Evolutionary conservation across 2,888 invertebrate genomes (phyloP).

Genomic region (Chrysolina haemoptera): DNA sequence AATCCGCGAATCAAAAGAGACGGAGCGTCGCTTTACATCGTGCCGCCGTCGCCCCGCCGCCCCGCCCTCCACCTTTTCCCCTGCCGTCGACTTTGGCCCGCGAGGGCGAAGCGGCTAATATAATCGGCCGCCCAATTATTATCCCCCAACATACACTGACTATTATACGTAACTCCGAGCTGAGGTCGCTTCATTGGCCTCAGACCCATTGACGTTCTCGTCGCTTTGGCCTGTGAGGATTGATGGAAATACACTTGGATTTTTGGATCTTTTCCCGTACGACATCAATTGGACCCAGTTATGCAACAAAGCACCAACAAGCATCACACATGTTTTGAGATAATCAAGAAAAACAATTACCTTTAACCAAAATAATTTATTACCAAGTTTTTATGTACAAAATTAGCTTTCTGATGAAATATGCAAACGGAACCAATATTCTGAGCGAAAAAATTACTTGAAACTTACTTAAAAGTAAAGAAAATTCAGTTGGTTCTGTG

Average conservation of each 20-base stretch:
- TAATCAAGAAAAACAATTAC: no score
- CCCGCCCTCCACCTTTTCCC: constrained; percentile 31
- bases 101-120: constrained; percentile 18
- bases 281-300: no score
- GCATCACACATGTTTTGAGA: no score
- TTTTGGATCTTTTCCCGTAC: no score
- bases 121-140: constrained; percentile 25
- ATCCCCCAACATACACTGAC: constrained; percentile 7
- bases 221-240: not conserved
- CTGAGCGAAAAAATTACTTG: no score
- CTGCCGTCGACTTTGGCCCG: constrained; percentile 5
- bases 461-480: no score
- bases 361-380: no score
- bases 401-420: no score
- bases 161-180: constrained; percentile 9
- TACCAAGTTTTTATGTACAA: no score
- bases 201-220: not conserved
- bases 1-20: constrained; percentile 71
- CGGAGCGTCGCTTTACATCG: constrained; percentile 56
- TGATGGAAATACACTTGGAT: not conserved
- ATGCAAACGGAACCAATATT: no score
- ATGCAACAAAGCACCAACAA: no score
- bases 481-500: no score
- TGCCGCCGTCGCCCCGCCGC: constrained; percentile 41
- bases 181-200: constrained; percentile 21